Percentiles rank a stretch among this genome's conserved stretches.
These are phyloP conservation scores for Trichogramma evanescens DNA, from an alignment of 2,888 invertebrate genomes.

Conservation along the genomic window DNA sequence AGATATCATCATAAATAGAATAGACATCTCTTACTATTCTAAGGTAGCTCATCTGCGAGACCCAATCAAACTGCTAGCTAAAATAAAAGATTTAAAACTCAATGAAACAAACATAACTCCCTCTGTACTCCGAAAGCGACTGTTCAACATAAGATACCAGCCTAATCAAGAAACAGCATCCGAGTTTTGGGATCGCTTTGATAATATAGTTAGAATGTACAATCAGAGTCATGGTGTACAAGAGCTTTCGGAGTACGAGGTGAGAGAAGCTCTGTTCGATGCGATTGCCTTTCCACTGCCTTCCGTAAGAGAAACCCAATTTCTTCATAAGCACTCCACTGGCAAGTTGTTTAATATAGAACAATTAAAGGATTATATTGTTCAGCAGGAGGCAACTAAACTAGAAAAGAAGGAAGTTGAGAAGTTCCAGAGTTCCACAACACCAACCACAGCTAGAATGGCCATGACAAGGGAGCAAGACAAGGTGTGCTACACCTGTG, in stretches of 20 bases:
- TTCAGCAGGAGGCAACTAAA: slow-evolving; percentile 14
- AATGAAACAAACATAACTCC: slow-evolving; percentile 14
- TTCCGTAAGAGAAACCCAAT: slow-evolving; percentile 13
- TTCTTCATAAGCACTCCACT: slow-evolving; percentile 11
- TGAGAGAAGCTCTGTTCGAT: slow-evolving; percentile 12
- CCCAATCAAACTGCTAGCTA: slow-evolving; percentile 8
- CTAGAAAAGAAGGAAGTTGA: background rate
- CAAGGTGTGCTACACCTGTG: slow-evolving; percentile 19
- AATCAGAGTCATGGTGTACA: slow-evolving; percentile 1
- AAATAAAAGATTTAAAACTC: slow-evolving; percentile 13
- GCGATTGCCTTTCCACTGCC: slow-evolving; percentile 9
- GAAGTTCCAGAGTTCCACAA: background rate
- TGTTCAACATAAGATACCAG: slow-evolving; percentile 8
- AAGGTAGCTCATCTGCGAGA: background rate
- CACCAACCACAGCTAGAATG: background rate
- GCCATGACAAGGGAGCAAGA: background rate
- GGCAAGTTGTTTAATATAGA: slow-evolving; percentile 16
- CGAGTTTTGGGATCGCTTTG: slow-evolving; percentile 15
- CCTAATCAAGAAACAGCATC: slow-evolving; percentile 12
- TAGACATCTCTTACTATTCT: background rate
- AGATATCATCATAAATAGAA: background rate
- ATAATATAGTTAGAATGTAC: slow-evolving; percentile 13
- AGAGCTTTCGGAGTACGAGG: slow-evolving; percentile 11
- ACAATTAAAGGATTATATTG: slow-evolving; percentile 9
- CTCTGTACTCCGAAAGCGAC: slow-evolving; percentile 4